These are phyloP conservation scores for Sebastes iracundus DNA, from an alignment of 2,797 vertebrate genomes.

Conservation along the genomic window DNA sequence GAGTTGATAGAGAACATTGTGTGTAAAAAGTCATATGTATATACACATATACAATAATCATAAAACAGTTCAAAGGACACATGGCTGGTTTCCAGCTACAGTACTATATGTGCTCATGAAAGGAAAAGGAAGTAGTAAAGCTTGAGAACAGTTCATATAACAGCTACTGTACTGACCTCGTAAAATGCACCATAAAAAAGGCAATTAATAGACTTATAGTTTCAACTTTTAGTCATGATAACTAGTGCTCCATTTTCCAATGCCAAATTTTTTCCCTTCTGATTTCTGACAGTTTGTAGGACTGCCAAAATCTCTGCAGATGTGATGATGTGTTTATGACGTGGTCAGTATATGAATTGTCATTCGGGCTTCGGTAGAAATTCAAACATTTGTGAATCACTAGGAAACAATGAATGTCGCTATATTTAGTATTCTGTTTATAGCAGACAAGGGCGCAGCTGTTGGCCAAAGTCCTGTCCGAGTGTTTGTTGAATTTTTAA, in stretches of 20 bases:
- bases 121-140: conserved; percentile 66
- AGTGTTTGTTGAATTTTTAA: conserved; percentile 9
- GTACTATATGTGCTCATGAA: background rate
- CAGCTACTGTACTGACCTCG: background rate
- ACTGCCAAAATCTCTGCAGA: background rate
- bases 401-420: conserved; percentile 41
- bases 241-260: background rate
- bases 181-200: conserved; percentile 36
- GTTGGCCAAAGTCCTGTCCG: background rate
- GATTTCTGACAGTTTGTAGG: background rate
- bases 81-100: conserved; percentile 2
- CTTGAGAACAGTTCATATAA: conserved; percentile 22
- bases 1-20: too few relatives aligned
- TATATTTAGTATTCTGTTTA: conserved; percentile 46
- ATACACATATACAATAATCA: background rate
- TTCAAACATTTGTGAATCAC: background rate
- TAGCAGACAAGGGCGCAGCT: conserved; percentile 8
- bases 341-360: conserved; percentile 14
- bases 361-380: background rate
- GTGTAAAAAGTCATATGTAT: background rate
- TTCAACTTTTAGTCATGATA: background rate
- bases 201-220: background rate
- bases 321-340: conserved; percentile 30
- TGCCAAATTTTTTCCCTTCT: background rate
- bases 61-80: background rate